phyloP scores from a whole-genome alignment of 1,140 invertebrate genomes.

The Temnothorax curvispinosus region DNA sequence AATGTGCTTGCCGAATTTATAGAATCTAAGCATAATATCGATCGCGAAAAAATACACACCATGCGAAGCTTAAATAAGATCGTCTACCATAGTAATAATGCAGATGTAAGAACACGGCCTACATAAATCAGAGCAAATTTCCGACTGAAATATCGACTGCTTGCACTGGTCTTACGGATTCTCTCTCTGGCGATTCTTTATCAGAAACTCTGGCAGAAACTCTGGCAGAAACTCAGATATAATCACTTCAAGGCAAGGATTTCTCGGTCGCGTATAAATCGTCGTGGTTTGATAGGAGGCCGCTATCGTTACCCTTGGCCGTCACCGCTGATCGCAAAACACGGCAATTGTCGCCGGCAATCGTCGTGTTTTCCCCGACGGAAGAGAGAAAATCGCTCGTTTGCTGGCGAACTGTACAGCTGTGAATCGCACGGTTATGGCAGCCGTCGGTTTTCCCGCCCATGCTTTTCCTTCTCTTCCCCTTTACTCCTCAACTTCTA shows the following conservation, averaged over 20 bases:
- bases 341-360: constrained; percentile 4
- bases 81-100: constrained; percentile 20
- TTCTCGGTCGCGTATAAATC: background rate
- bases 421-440: constrained; percentile 10
- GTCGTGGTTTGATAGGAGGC: background rate
- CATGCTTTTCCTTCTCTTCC: background rate
- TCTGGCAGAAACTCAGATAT: background rate
- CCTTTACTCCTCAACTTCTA: background rate
- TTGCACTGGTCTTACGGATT: background rate
- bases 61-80: constrained; percentile 18
- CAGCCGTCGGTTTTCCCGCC: constrained; percentile 1
- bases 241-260: constrained; percentile 18
- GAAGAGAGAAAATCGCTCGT: background rate
- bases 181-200: constrained; percentile 10
- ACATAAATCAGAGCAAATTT: constrained; percentile 33
- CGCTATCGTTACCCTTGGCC: background rate
- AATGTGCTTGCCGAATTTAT: background rate
- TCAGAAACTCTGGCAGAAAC: too few relatives aligned
- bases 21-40: background rate
- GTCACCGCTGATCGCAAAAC: background rate
- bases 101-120: constrained; percentile 1
- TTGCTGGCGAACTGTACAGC: background rate
- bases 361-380: background rate
- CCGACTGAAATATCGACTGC: constrained; percentile 5
- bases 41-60: background rate